phyloP scores from a whole-genome alignment of 2,888 invertebrate species.

The Spilarctia lutea region DNA sequence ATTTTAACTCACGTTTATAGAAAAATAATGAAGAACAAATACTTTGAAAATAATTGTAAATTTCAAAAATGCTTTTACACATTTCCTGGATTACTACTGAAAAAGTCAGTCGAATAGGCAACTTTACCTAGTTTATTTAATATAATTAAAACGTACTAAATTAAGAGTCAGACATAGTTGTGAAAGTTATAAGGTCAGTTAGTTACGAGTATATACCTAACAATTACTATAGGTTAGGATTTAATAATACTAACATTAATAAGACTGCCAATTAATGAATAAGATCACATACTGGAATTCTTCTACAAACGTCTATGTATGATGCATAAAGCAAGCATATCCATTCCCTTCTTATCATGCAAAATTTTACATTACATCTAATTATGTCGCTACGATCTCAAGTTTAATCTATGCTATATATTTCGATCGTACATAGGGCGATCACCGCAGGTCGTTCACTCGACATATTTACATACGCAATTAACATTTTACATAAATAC shows the following conservation, averaged over 20 bases:
- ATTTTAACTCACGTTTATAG: background rate
- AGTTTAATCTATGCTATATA: conserved; percentile 23
- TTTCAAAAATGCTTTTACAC: background rate
- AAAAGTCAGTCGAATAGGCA: too few species aligned
- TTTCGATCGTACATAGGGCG: conserved; percentile 51
- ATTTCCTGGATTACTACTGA: background rate
- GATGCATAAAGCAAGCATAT: too few species aligned
- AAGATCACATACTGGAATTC: too few species aligned
- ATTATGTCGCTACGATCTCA: background rate
- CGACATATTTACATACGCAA: conserved; percentile 68
- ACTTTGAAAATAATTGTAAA: background rate
- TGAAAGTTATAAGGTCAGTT: too few species aligned
- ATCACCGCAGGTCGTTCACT: conserved; percentile 56
- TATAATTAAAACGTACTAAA: too few species aligned
- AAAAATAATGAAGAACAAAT: background rate
- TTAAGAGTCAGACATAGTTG: too few species aligned
- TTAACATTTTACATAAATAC: conserved; percentile 62
- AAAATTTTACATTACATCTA: background rate
- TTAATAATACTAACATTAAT: too few species aligned
- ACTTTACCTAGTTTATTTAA: too few species aligned
- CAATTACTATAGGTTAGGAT: too few species aligned
- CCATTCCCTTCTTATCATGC: background rate
- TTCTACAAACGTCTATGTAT: too few species aligned
- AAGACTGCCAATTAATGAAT: too few species aligned
- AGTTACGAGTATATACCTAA: too few species aligned